These are phyloP conservation scores for Aplysia californica DNA, from an alignment of 1,140 invertebrate genomes.

Conservation along the genomic window DNA sequence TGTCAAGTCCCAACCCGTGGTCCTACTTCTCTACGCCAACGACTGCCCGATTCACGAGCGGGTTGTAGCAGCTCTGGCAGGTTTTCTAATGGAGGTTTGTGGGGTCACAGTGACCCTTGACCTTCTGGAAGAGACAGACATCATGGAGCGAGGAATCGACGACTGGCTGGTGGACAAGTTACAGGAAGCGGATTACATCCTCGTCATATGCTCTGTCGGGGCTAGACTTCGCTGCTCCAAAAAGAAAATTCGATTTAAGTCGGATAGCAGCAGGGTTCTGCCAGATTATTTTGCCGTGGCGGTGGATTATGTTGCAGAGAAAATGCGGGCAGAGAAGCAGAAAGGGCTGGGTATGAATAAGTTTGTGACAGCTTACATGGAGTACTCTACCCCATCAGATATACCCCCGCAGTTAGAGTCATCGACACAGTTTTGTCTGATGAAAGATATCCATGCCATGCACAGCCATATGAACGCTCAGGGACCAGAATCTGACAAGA, in stretches of 20 bases:
- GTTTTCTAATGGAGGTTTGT: slow-evolving; percentile 59
- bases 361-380: slow-evolving; percentile 55
- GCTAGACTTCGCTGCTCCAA: slow-evolving; percentile 60
- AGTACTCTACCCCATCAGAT: slow-evolving; percentile 59
- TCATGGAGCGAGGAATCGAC: slow-evolving; percentile 54
- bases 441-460: slow-evolving; percentile 56
- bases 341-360: slow-evolving; percentile 55
- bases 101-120: slow-evolving; percentile 58
- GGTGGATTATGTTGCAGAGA: slow-evolving; percentile 62
- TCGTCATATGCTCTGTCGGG: slow-evolving; percentile 59
- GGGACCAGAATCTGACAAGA: slow-evolving; percentile 43
- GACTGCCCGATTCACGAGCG: slow-evolving; percentile 60
- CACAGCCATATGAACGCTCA: slow-evolving; percentile 48
- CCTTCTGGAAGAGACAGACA: slow-evolving; percentile 56
- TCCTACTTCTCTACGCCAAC: slow-evolving; percentile 56
- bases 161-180: slow-evolving; percentile 58
- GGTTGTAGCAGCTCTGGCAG: slow-evolving; percentile 54
- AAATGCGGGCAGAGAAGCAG: slow-evolving; percentile 56
- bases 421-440: slow-evolving; percentile 51
- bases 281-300: slow-evolving; percentile 63
- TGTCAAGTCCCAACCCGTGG: slow-evolving; percentile 52
- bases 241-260: slow-evolving; percentile 53
- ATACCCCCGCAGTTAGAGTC: slow-evolving; percentile 60
- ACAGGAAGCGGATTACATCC: slow-evolving; percentile 60
- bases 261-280: slow-evolving; percentile 39